A percentile compares a stretch with the other conserved stretches of the same genome.
These are phyloP conservation scores for Leptinotarsa peninsularis DNA, from an alignment of 2,888 invertebrate species.

Conservation along the genomic window DNA sequence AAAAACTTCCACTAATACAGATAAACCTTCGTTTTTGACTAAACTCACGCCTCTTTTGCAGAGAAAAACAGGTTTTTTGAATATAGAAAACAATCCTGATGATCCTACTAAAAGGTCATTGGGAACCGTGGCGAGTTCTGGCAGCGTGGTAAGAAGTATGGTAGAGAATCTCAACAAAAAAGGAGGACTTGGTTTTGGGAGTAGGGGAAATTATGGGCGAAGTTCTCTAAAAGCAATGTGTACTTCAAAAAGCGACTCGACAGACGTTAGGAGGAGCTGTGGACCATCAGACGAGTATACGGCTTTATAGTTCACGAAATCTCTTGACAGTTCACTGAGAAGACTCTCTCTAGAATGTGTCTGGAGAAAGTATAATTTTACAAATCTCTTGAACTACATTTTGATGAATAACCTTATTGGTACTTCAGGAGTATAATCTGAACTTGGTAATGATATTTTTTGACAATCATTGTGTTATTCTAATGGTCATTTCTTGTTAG, in stretches of 20 bases:
- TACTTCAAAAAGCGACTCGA: slow-evolving; percentile 54
- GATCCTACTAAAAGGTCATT: slow-evolving; percentile 33
- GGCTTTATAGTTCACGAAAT: slow-evolving; percentile 41
- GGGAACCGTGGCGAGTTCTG: slow-evolving; percentile 29
- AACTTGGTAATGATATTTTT: too few relatives aligned
- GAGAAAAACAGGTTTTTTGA: slow-evolving; percentile 40
- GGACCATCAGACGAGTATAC: slow-evolving; percentile 50
- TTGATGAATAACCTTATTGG: too few relatives aligned
- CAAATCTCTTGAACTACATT: too few relatives aligned
- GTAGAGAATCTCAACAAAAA: slow-evolving; percentile 63
- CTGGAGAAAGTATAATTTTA: neutral
- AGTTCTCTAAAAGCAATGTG: slow-evolving; percentile 62
- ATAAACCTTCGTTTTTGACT: slow-evolving; percentile 40
- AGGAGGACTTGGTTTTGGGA: slow-evolving; percentile 57
- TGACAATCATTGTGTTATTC: too few relatives aligned
- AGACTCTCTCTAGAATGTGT: neutral
- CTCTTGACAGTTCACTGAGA: neutral
- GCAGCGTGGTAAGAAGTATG: slow-evolving; percentile 61
- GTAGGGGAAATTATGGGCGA: slow-evolving; percentile 58
- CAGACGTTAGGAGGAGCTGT: slow-evolving; percentile 44
- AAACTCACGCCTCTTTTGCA: slow-evolving; percentile 44
- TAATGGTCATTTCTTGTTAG: too few relatives aligned
- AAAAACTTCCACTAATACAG: slow-evolving; percentile 15
- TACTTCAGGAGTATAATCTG: too few relatives aligned
- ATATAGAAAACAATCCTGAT: slow-evolving; percentile 30